A percentile compares a stretch with the other conserved stretches of the same genome.
Evolutionary conservation across 2,797 vertebrate species (phyloP).

Genomic region (Oreortyx pictus): DNA sequence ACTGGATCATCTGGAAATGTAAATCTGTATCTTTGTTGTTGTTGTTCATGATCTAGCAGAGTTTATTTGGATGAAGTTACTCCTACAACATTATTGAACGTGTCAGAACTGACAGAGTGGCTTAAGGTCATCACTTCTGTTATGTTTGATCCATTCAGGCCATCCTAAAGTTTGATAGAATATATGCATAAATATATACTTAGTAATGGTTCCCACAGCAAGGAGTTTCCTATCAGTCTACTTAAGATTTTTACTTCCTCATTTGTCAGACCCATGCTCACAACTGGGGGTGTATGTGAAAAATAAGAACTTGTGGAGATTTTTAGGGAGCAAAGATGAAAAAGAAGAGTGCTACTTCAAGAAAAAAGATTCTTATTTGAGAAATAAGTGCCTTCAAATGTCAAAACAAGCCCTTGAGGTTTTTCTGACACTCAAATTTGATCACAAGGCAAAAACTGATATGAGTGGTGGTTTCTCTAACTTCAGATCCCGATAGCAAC

Average conservation of each 20-base stretch:
- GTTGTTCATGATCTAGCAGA: neutral
- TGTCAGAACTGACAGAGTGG: neutral
- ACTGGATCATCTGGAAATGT: constrained; percentile 19
- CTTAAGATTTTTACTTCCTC: neutral
- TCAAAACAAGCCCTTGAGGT: neutral
- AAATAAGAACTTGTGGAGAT: neutral
- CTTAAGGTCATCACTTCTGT: neutral
- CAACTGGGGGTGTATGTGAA: neutral
- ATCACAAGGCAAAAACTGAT: neutral
- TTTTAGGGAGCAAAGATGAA: neutral
- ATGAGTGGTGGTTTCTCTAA: neutral
- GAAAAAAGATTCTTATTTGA: neutral
- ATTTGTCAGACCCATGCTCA: neutral
- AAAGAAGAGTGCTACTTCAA: neutral
- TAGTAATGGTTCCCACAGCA: neutral
- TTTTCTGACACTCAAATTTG: neutral
- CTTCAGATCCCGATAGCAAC: neutral
- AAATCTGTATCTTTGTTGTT: neutral
- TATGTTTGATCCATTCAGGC: neutral
- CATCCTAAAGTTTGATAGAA: neutral
- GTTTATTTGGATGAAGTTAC: neutral
- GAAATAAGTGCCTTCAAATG: neutral
- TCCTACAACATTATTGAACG: neutral
- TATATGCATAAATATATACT: neutral
- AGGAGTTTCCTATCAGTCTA: neutral